These are phyloP conservation scores for Acanthisitta chloris DNA, from an alignment of 2,113 vertebrate species.

Conservation along the genomic window DNA sequence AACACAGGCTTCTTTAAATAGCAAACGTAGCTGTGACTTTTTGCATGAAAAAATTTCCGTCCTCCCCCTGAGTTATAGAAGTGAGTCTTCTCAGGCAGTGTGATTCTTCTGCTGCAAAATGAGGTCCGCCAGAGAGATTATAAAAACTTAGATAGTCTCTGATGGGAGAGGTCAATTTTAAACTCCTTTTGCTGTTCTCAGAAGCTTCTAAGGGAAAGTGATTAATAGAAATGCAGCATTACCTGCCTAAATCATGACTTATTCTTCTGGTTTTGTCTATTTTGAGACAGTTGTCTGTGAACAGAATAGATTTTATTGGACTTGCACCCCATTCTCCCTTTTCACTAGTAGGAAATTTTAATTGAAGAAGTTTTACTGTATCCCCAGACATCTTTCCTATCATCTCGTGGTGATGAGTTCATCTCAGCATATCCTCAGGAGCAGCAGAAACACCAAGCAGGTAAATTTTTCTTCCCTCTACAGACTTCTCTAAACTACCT, in stretches of 20 bases:
- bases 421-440: neutral
- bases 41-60: neutral
- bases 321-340: neutral
- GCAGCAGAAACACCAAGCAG: neutral
- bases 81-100: neutral
- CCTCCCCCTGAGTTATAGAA: accelerated
- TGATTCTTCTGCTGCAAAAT: neutral
- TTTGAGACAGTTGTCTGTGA: neutral
- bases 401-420: neutral
- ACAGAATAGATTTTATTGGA: neutral
- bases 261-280: neutral
- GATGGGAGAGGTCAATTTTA: neutral
- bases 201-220: neutral
- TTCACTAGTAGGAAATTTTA: neutral
- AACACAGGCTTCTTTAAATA: neutral
- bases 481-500: neutral
- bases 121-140: neutral
- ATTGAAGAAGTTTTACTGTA: neutral
- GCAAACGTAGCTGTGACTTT: neutral
- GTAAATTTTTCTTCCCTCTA: neutral
- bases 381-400: neutral
- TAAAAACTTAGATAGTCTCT: neutral
- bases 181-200: neutral
- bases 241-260: neutral
- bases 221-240: neutral